phyloP scores from a whole-genome alignment of 1,140 invertebrate genomes.

The Lanistes nyassanus region DNA sequence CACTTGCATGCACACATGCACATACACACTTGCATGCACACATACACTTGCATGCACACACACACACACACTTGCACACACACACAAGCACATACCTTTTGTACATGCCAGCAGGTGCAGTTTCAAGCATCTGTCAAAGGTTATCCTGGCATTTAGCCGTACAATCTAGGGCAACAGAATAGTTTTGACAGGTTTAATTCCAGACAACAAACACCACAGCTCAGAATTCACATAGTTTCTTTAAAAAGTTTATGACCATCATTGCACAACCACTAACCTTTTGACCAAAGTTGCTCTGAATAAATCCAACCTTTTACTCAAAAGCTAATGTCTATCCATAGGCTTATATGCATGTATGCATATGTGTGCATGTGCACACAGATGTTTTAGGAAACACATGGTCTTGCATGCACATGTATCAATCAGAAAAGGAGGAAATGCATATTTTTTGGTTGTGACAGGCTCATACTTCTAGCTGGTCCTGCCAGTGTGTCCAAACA shows the following conservation, averaged over 20 bases:
- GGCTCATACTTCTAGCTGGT: constrained; percentile 55
- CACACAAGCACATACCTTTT: constrained; percentile 23
- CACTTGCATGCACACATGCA: background rate
- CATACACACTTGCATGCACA: background rate
- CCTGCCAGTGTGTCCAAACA: constrained; percentile 60
- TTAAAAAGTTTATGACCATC: background rate
- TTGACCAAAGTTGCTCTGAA: too few species aligned
- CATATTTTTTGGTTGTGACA: too few species aligned
- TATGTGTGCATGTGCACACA: background rate
- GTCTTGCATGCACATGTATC: background rate
- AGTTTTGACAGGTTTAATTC: background rate
- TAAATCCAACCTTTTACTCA: too few species aligned
- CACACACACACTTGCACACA: background rate
- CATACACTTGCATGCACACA: background rate
- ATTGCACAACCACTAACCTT: too few species aligned
- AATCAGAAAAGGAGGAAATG: background rate
- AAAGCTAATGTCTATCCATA: too few species aligned
- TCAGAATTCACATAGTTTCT: background rate
- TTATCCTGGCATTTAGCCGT: constrained; percentile 51
- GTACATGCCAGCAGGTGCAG: constrained; percentile 35
- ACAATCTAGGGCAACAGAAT: constrained; percentile 45
- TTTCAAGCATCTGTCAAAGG: constrained; percentile 55
- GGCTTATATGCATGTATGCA: background rate
- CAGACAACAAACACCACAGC: constrained; percentile 11
- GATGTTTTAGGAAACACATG: background rate